These are phyloP conservation scores for Napeogenes sylphis DNA, from an alignment of 2,888 invertebrate species.

Conservation along the genomic window DNA sequence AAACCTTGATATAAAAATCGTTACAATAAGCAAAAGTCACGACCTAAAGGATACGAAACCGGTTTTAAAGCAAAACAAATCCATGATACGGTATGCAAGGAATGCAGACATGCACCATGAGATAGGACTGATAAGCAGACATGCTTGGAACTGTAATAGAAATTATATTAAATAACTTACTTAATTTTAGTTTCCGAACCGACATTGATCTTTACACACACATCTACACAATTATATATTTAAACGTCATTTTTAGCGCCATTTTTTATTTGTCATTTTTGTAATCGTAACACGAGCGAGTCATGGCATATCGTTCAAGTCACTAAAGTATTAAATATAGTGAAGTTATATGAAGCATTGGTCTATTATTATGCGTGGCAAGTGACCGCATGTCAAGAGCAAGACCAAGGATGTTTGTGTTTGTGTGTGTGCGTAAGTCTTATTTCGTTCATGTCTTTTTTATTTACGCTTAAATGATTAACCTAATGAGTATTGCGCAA, in stretches of 20 bases:
- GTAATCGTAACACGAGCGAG: conserved; percentile 28
- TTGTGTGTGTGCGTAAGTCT: conserved; percentile 38
- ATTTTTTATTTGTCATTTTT: not conserved
- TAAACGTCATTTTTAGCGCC: conserved; percentile 26
- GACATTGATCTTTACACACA: conserved; percentile 46
- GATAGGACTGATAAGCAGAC: conserved; percentile 36
- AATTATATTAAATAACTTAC: not conserved
- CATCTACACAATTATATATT: conserved; percentile 39
- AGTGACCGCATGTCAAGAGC: conserved; percentile 75
- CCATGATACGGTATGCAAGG: conserved; percentile 39
- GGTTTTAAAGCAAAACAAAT: conserved; percentile 46
- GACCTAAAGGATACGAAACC: conserved; percentile 57
- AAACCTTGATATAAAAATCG: conserved; percentile 19
- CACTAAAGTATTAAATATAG: conserved; percentile 49
- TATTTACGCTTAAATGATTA: not conserved
- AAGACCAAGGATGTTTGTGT: conserved; percentile 50
- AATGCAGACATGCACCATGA: conserved; percentile 39
- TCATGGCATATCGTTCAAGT: conserved; percentile 59
- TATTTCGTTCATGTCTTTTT: conserved; percentile 28
- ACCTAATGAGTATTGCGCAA: too few relatives aligned
- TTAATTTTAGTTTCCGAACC: not conserved
- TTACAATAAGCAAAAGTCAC: conserved; percentile 27
- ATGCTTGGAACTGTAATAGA: conserved; percentile 15
- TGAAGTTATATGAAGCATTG: conserved; percentile 65
- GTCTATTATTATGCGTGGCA: conserved; percentile 74